phyloP scores from a whole-genome alignment of 2,113 vertebrate genomes.

The Scolopax mira region DNA sequence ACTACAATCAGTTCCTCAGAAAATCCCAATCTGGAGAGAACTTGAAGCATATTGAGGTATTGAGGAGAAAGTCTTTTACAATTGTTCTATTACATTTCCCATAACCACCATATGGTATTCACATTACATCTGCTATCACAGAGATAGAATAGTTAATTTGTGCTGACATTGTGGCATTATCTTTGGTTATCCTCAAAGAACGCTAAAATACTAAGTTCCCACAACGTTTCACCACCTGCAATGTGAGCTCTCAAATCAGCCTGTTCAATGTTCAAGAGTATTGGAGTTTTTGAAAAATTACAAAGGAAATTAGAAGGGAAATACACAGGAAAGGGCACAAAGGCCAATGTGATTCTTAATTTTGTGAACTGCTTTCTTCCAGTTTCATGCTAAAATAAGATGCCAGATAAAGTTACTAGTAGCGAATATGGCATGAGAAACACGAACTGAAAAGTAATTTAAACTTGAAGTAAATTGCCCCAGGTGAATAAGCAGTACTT shows the following conservation, averaged over 20 bases:
- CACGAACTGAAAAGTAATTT: constrained; percentile 37
- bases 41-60: neutral
- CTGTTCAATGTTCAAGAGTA: neutral
- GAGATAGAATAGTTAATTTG: neutral
- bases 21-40: neutral
- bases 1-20: neutral
- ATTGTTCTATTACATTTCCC: neutral
- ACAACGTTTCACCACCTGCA: neutral
- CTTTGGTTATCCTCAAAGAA: neutral
- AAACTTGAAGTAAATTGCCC: constrained; percentile 17
- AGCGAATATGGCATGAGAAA: constrained; percentile 21
- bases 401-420: constrained; percentile 28
- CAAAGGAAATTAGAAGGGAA: constrained; percentile 15
- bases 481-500: neutral
- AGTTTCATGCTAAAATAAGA: constrained; percentile 14
- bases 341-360: neutral
- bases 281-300: neutral
- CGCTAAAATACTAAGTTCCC: neutral
- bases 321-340: neutral
- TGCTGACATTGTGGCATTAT: neutral
- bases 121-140: neutral
- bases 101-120: neutral
- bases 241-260: neutral
- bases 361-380: constrained; percentile 7
- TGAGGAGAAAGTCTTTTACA: neutral